Base-by-base conservation (phyloP, 2,113 vertebrate genomes). In the Microtus montanus region DNA sequence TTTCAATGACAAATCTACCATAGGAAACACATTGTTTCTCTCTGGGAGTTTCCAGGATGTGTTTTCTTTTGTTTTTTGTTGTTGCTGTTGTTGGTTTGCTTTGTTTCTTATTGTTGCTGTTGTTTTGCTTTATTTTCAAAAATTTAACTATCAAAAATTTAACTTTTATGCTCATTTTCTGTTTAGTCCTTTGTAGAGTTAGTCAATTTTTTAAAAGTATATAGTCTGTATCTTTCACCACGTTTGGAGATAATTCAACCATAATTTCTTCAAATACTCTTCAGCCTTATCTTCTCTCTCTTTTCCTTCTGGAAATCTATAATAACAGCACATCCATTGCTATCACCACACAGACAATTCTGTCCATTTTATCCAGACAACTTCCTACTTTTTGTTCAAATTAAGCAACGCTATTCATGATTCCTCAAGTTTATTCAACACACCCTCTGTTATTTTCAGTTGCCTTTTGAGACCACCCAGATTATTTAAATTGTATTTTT, bases 121-220 rank as follows among this genome's bases (percentile, higher is more conserved):
- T 58, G 17, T 58, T 58, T 58, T 54, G 15, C 74, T 88, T 54
- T n/a, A 4, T 82, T 95, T 91, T 78, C 20, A 87, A 17, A 89
- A 89, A 17, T 47, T 95, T 86, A 77, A 38, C 66, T 89, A 44
- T 78, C 20, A 87, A 17, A 89, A 89, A 17, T 47, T 95, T 86
- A 77, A 38, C 66, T 89, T 24, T 20, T 1, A 1, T 54, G 0
- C 49, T 2, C 33, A 22, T 87, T 93, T 93, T 89, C 83, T 47
- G 6, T 2, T 61, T 89, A 68, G 58, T 52, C 26, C 30, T 84
- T 11, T 75, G 2, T 3, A 10, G 10, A 10, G 1, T 83, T 61
- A n/a, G 9, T 74, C 87, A 20, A 63, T 0, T 4, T 74, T 89
- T 22, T 58, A 63, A 13, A 22, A 47, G 44, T 88, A 26, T 87